These are phyloP conservation scores for Thaumatotibia leucotreta DNA, from an alignment of 1,140 invertebrate species.

Conservation along the genomic window DNA sequence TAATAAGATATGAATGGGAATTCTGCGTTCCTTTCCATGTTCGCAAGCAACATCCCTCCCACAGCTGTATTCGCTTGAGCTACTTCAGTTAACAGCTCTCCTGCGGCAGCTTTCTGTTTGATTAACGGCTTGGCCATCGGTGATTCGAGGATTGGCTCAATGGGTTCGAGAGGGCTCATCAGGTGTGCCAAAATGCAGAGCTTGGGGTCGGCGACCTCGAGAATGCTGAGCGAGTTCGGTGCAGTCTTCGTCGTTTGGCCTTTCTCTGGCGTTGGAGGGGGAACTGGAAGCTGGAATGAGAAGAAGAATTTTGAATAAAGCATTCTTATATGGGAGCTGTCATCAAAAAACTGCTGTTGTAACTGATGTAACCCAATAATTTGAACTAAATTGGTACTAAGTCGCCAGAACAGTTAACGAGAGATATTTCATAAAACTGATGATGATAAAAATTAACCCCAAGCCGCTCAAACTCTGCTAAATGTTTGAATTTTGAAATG, in stretches of 20 bases:
- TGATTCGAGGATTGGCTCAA: constrained; percentile 89
- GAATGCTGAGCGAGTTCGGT: constrained; percentile 83
- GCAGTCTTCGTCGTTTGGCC: constrained; percentile 73
- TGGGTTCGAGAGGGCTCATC: constrained; percentile 90
- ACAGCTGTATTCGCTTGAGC: constrained; percentile 83
- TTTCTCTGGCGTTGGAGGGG: constrained; percentile 78
- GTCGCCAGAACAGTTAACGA: no score
- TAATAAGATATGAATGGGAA: constrained; percentile 95
- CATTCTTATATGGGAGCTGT: no score
- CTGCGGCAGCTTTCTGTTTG: constrained; percentile 86
- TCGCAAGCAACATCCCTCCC: constrained; percentile 89
- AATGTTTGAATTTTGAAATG: no score
- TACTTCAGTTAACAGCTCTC: constrained; percentile 86
- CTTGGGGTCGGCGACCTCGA: constrained; percentile 92
- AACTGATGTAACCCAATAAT: no score
- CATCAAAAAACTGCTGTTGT: no score
- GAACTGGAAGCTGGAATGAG: constrained; percentile 67
- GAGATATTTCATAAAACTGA: no score
- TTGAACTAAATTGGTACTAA: no score
- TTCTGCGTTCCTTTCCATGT: constrained; percentile 92
- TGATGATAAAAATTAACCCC: no score
- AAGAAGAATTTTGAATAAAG: constrained; percentile 12
- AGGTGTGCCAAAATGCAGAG: constrained; percentile 90
- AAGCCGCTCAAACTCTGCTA: no score
- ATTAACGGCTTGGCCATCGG: constrained; percentile 86